phyloP scores from a whole-genome alignment of 2,113 vertebrate species.

The Hippocampus abdominalis region DNA sequence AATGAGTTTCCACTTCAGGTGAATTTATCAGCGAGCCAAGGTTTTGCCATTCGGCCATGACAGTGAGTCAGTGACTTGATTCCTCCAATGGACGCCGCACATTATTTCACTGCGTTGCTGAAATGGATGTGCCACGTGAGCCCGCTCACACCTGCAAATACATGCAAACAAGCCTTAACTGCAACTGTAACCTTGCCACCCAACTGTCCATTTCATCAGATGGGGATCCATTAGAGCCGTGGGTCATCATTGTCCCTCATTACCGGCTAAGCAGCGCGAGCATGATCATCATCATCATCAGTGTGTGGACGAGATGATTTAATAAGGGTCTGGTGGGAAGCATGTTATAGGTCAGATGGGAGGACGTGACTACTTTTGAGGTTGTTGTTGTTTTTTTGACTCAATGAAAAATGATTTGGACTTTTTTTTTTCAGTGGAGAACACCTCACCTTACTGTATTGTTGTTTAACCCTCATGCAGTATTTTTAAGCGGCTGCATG shows the following conservation, averaged over 20 bases:
- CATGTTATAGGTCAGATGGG: neutral
- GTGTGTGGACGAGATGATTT: conserved; percentile 19
- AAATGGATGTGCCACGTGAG: conserved; percentile 11
- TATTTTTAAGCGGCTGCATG: too few species aligned
- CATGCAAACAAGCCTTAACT: conserved; percentile 15
- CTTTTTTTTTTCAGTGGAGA: neutral
- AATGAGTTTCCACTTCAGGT: conserved; percentile 30
- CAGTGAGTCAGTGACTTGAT: conserved; percentile 7
- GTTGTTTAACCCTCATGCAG: too few species aligned
- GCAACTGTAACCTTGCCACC: conserved; percentile 40
- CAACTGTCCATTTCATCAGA: conserved; percentile 38
- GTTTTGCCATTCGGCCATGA: conserved; percentile 40
- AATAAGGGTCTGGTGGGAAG: conserved; percentile 14
- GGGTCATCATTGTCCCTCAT: conserved; percentile 43
- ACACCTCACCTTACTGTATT: too few species aligned
- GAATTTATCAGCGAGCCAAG: conserved; percentile 35
- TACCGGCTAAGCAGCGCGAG: conserved; percentile 25
- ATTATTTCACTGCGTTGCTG: neutral
- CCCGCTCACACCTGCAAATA: neutral
- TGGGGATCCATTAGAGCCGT: conserved; percentile 37
- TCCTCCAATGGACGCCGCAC: neutral
- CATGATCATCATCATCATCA: conserved; percentile 7
- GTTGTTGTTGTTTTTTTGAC: neutral
- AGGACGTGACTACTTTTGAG: neutral
- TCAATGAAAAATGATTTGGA: neutral